Evolutionary conservation across 2,888 invertebrate species (phyloP).

Genomic region (Drosophila suboccidentalis): DNA sequence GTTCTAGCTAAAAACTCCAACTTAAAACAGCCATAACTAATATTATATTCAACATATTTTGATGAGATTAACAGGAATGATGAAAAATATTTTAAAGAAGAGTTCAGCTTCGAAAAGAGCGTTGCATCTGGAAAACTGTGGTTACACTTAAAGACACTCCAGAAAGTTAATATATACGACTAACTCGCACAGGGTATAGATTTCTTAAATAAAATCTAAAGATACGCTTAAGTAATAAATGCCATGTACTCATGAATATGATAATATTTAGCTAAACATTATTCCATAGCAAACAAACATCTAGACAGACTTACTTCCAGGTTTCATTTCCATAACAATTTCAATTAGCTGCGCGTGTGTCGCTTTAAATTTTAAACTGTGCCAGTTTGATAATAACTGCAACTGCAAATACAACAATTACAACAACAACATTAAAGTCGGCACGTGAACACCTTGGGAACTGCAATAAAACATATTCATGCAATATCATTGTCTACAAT

Average conservation of each 20-base stretch:
- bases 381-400: conserved; percentile 37
- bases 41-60: no score
- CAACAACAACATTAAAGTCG: conserved; percentile 3
- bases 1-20: no score
- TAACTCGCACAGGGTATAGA: no score
- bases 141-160: no score
- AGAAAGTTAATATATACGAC: no score
- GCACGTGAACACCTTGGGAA: conserved; percentile 42
- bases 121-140: no score
- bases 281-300: conserved; percentile 1
- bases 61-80: no score
- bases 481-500: not conserved
- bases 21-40: no score
- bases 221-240: not conserved
- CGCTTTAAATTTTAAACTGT: conserved; percentile 22
- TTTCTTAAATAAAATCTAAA: not conserved
- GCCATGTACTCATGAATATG: not conserved
- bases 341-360: conserved; percentile 18
- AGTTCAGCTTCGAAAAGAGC: no score
- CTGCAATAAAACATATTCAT: conserved; percentile 2
- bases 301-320: conserved; percentile 10
- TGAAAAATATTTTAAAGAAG: no score
- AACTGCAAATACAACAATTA: not conserved
- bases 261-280: not conserved
- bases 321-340: conserved; percentile 14